Evolutionary conservation across 2,113 vertebrate genomes (phyloP), one percentile per base, ranked within the genome.

Genomic region (Rhynchomys soricoides): DNA sequence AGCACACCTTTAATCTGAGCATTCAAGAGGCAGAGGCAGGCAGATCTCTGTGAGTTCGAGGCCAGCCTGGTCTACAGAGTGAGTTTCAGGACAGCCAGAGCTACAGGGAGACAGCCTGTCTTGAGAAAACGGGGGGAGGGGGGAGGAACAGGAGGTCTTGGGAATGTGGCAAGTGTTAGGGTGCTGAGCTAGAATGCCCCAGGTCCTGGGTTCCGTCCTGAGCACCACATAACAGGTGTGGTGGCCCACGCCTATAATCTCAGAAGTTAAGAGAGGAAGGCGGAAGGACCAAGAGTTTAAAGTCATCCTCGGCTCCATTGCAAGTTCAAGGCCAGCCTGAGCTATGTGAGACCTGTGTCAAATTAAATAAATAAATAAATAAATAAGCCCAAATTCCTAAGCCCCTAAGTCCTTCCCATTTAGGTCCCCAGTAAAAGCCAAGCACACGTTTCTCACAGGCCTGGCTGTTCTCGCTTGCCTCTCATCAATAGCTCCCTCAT

Each of bases 371-470:
- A 64, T 64, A 68, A 86, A 43, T 10, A 57, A 40, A n/a, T 5
- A 83, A 85, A 45, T 0, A 45, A 31, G 7, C 3, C 29, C 64
- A n/a, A 52, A 88, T 70, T 57, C 13, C 68, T 37, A 68, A 37
- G 85, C 31, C 11, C 64, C 45, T 57, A 11, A n/a, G 68, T 52
- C 50, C 7, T 73, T 6, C 64, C 68, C 50, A 16, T 43, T 7
- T 15, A 88, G 64, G 64, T 22, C 34, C 34, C 66, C 68, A 88
- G 52, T 34, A 34, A 40, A 29, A 52, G 43, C 48, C 74, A 21
- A 12, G 40, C 43, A 7, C 31, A 22, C 10, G 0, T 24, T 17
- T n/a, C 37, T n/a, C 62, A 13, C 2, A 26, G 4, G 9, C 6
- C 86, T 7, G 1, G 37, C 68, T 17, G 3, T 52, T 43, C 4